Evolutionary conservation across 2,888 invertebrate genomes (phyloP).

Genomic region (Epirrita christyi): DNA sequence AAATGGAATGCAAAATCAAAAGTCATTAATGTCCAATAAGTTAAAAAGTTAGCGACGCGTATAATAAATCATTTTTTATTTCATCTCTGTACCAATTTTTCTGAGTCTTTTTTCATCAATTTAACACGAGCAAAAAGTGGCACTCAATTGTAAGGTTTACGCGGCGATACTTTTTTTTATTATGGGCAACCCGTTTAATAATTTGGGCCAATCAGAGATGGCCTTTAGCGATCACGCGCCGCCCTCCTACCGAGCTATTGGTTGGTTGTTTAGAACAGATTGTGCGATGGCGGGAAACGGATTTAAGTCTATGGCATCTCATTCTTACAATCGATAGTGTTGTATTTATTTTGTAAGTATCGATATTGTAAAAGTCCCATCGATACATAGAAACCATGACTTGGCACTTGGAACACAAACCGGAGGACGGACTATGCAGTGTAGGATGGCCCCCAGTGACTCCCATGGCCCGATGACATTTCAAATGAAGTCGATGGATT

Average conservation of each 20-base stretch:
- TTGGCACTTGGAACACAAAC: too few relatives aligned
- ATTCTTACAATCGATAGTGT: conserved; percentile 71
- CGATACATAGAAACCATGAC: conserved; percentile 5
- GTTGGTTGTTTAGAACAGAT: conserved; percentile 68
- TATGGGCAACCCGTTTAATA: conserved; percentile 77
- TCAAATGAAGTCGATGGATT: too few relatives aligned
- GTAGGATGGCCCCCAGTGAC: too few relatives aligned
- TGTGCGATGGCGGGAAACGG: conserved; percentile 82
- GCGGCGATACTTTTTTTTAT: conserved; percentile 71
- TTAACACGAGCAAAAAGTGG: conserved; percentile 81
- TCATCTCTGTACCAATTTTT: conserved; percentile 78
- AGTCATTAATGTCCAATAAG: conserved; percentile 83
- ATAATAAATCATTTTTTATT: conserved; percentile 84
- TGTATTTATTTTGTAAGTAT: conserved; percentile 42
- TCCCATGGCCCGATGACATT: too few relatives aligned
- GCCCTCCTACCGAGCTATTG: conserved; percentile 73
- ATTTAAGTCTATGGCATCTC: conserved; percentile 79
- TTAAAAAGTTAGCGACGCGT: conserved; percentile 78
- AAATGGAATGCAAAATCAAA: conserved; percentile 75
- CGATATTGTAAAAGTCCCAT: conserved; percentile 33
- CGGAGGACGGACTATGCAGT: too few relatives aligned
- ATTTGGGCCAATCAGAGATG: conserved; percentile 70
- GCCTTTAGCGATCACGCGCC: conserved; percentile 61
- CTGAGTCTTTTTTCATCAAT: conserved; percentile 82
- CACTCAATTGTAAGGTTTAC: conserved; percentile 81